Evolutionary conservation across 2,888 invertebrate genomes (phyloP).

Genomic region (Malacosoma neustria): DNA sequence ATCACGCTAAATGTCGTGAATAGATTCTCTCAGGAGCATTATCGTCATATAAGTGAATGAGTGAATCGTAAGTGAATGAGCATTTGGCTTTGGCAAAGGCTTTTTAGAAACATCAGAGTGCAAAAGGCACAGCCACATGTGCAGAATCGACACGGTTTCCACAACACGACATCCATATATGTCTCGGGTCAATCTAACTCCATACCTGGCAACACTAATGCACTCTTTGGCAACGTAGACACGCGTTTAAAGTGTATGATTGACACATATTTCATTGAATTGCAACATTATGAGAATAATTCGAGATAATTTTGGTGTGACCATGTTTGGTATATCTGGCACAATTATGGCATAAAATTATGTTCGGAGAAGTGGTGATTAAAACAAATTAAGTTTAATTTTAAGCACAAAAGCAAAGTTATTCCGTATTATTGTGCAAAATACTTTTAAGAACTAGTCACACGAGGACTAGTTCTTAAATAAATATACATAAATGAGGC

Average conservation of each 20-base stretch:
- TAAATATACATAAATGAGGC: no score
- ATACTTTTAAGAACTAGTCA: no score
- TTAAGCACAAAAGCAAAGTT: no score
- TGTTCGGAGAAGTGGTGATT: neutral
- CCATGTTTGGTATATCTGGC: neutral
- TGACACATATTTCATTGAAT: constrained; percentile 4
- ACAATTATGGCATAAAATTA: neutral
- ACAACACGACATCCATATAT: constrained; percentile 43
- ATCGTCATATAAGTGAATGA: no score
- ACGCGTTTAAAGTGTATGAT: constrained; percentile 17
- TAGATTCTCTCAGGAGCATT: no score
- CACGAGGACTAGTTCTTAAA: no score
- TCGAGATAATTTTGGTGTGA: neutral
- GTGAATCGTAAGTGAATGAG: no score
- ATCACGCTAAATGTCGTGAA: no score
- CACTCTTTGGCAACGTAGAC: constrained; percentile 19
- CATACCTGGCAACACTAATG: constrained; percentile 31
- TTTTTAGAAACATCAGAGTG: no score
- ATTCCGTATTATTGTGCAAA: no score
- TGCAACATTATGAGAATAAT: neutral
- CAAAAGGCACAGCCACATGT: constrained; percentile 34
- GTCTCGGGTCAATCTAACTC: constrained; percentile 31
- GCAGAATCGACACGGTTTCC: constrained; percentile 46
- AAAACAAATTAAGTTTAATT: no score
- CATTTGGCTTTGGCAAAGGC: no score